These are phyloP conservation scores for Arothron firmamentum DNA, from an alignment of 2,113 vertebrate species.

Conservation along the genomic window DNA sequence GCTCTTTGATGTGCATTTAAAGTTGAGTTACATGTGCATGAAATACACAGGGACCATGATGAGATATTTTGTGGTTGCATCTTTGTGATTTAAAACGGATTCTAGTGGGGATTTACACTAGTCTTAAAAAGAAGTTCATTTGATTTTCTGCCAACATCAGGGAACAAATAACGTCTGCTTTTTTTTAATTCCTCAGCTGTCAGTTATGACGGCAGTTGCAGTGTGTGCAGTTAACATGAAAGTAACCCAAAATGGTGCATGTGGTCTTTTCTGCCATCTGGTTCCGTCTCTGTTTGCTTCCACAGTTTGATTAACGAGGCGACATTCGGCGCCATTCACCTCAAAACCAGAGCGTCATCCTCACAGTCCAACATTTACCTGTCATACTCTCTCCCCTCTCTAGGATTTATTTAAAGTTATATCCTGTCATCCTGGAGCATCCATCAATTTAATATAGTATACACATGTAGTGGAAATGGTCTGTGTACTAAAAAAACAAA, in stretches of 20 bases:
- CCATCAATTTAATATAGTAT: slow-evolving; percentile 1
- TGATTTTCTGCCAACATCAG: too few relatives aligned
- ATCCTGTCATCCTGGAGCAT: slow-evolving; percentile 1
- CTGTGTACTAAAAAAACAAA: too few relatives aligned
- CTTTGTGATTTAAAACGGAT: too few relatives aligned
- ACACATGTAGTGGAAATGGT: slow-evolving; percentile 26
- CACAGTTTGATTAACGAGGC: slow-evolving; percentile 11
- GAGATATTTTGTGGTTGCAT: too few relatives aligned
- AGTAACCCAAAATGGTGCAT: background rate
- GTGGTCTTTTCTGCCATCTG: background rate
- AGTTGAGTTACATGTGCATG: too few relatives aligned
- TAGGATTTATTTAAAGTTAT: slow-evolving; percentile 3
- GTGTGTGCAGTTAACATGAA: background rate
- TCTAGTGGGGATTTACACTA: too few relatives aligned
- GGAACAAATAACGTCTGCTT: too few relatives aligned
- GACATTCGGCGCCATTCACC: slow-evolving; percentile 33
- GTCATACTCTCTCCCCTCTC: slow-evolving; percentile 50
- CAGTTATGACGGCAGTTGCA: background rate
- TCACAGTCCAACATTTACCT: slow-evolving; percentile 59
- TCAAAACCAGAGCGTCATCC: slow-evolving; percentile 26
- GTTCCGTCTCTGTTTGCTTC: slow-evolving; percentile 7
- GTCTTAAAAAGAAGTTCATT: too few relatives aligned
- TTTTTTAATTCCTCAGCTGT: background rate
- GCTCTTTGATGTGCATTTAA: too few relatives aligned
- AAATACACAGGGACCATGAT: too few relatives aligned